These are phyloP conservation scores for Plodia interpunctella DNA, from an alignment of 1,140 invertebrate species.

Conservation along the genomic window DNA sequence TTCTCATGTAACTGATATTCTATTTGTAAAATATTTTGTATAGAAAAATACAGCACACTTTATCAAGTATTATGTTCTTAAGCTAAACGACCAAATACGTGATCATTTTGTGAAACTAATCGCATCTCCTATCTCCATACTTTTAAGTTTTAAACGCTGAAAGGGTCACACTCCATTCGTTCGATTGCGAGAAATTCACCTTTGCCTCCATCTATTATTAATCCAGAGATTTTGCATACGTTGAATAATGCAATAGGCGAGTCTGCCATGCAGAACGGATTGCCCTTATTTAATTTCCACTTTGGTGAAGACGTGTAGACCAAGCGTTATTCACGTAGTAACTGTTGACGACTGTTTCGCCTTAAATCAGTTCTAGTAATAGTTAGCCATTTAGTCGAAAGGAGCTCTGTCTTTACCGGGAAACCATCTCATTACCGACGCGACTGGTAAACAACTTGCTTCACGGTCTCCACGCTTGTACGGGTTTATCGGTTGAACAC, in stretches of 20 bases:
- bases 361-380: slow-evolving; percentile 17
- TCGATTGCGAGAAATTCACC: slow-evolving; percentile 44
- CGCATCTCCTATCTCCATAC: too few relatives aligned
- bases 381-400: not conserved
- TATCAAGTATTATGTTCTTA: too few relatives aligned
- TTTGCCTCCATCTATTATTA: slow-evolving; percentile 55
- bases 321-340: slow-evolving; percentile 18
- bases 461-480: not conserved
- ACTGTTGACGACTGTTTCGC: slow-evolving; percentile 19
- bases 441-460: not conserved
- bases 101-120: too few relatives aligned
- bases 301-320: slow-evolving; percentile 25
- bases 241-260: slow-evolving; percentile 53
- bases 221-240: slow-evolving; percentile 54
- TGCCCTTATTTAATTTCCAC: slow-evolving; percentile 55
- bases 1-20: too few relatives aligned
- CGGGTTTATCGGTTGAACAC: not conserved
- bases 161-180: slow-evolving; percentile 39
- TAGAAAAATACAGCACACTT: too few relatives aligned
- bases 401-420: slow-evolving; percentile 15
- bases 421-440: slow-evolving; percentile 18
- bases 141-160: slow-evolving; percentile 10
- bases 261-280: slow-evolving; percentile 47
- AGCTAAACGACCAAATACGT: too few relatives aligned
- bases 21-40: too few relatives aligned